A percentile compares a stretch with the other conserved stretches of the same genome.
Evolutionary conservation across 2,888 invertebrate species (phyloP).

Genomic region (Ryuthela nishihirai): DNA sequence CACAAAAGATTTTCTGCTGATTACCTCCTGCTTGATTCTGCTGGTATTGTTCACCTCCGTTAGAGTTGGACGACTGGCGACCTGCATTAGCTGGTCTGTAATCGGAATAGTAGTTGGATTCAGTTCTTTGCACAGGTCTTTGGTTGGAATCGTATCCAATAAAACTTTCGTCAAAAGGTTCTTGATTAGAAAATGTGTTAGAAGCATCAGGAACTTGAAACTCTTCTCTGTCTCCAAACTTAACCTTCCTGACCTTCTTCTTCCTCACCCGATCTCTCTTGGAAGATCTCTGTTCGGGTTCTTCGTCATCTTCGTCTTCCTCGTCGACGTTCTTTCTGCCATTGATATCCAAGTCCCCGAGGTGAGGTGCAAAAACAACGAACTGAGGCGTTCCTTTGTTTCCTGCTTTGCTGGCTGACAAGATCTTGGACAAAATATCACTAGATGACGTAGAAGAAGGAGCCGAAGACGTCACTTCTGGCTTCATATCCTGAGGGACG

Average conservation of each 20-base stretch:
- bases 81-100: neutral
- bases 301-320: neutral
- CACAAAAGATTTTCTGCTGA: neutral
- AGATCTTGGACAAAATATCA: conserved; percentile 18
- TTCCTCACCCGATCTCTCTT: conserved; percentile 14
- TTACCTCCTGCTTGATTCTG: neutral
- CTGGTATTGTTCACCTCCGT: no score
- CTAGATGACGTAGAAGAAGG: neutral
- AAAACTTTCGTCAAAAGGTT: neutral
- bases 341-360: neutral
- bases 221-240: conserved; percentile 1
- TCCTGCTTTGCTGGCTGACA: conserved; percentile 12
- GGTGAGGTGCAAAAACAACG: conserved; percentile 26
- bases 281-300: conserved; percentile 1
- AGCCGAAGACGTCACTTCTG: conserved; percentile 2
- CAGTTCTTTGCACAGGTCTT: no score
- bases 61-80: neutral
- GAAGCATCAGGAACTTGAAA: neutral
- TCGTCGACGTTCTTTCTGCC: conserved; percentile 1
- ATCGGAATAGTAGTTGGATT: no score
- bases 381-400: conserved; percentile 29
- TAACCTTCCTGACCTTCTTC: conserved; percentile 4
- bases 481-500: conserved; percentile 9
- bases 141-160: no score
- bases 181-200: no score